A percentile compares a stretch with the other conserved stretches of the same genome.
phyloP scores from a whole-genome alignment of 2,888 invertebrate species.

The Lithosia quadra region DNA sequence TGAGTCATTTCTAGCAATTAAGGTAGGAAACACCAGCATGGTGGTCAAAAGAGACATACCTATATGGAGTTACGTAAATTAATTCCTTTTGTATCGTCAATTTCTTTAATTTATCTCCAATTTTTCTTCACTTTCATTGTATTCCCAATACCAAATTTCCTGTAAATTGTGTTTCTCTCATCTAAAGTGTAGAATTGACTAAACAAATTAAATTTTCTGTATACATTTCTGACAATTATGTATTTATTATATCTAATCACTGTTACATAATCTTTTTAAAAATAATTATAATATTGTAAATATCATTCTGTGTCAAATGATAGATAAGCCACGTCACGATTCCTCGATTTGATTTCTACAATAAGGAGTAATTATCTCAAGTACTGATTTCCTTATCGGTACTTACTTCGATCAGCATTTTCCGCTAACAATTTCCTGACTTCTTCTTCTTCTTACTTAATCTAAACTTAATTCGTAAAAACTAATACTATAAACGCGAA shows the following conservation, averaged over 20 bases:
- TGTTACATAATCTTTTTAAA: constrained; percentile 7
- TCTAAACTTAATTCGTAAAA: too few species aligned
- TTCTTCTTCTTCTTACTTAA: too few species aligned
- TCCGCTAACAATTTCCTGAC: background rate
- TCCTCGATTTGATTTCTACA: background rate
- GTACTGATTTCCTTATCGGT: background rate
- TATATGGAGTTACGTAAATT: constrained; percentile 37
- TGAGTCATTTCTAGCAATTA: constrained; percentile 66
- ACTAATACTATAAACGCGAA: too few species aligned
- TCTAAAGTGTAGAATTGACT: constrained; percentile 6
- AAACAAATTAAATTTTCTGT: background rate
- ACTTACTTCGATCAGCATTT: background rate
- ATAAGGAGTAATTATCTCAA: background rate
- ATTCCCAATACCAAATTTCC: too few species aligned
- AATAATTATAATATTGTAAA: background rate
- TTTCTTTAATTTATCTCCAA: background rate
- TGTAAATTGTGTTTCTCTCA: background rate
- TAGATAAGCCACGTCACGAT: background rate
- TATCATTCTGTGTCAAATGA: background rate
- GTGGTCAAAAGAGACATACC: constrained; percentile 43
- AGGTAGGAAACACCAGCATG: constrained; percentile 58
- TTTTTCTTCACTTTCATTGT: background rate
- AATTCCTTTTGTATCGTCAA: constrained; percentile 23
- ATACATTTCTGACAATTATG: constrained; percentile 7
- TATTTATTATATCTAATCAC: constrained; percentile 2